phyloP scores from a whole-genome alignment of 1,140 invertebrate species.

The Diorhabda carinulata region DNA sequence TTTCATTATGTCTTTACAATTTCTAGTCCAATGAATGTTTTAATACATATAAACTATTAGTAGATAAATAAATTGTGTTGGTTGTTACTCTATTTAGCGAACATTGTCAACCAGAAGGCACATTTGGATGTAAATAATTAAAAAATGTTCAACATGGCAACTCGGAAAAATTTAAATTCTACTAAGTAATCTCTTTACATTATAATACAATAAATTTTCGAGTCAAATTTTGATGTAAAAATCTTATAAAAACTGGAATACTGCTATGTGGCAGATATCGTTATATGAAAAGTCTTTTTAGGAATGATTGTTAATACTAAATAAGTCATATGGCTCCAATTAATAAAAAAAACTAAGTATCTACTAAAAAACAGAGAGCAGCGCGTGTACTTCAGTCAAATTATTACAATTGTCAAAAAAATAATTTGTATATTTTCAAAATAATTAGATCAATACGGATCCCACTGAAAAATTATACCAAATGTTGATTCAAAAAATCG shows the following conservation, averaged over 20 bases:
- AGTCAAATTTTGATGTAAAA: constrained; percentile 12
- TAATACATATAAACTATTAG: too few species aligned
- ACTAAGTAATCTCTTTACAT: constrained; percentile 20
- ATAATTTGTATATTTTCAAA: constrained; percentile 3
- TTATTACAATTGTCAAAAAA: neutral
- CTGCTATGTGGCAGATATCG: constrained; percentile 13
- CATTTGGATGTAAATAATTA: neutral
- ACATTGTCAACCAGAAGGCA: neutral
- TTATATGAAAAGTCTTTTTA: constrained; percentile 9
- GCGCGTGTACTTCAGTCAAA: neutral
- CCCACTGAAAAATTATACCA: neutral
- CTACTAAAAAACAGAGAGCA: constrained; percentile 8
- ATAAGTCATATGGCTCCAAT: neutral
- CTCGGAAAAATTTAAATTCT: constrained; percentile 3
- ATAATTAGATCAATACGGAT: neutral
- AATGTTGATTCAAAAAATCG: neutral
- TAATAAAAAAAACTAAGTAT: neutral
- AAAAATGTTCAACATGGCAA: constrained; percentile 9
- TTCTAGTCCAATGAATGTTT: too few species aligned
- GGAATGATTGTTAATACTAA: neutral
- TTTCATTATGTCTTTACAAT: too few species aligned
- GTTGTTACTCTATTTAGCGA: too few species aligned
- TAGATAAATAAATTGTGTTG: too few species aligned
- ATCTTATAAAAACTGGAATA: constrained; percentile 19
- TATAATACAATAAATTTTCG: constrained; percentile 21